These are phyloP conservation scores for Reinhardtius hippoglossoides DNA, from an alignment of 2,113 vertebrate species.

Conservation along the genomic window DNA sequence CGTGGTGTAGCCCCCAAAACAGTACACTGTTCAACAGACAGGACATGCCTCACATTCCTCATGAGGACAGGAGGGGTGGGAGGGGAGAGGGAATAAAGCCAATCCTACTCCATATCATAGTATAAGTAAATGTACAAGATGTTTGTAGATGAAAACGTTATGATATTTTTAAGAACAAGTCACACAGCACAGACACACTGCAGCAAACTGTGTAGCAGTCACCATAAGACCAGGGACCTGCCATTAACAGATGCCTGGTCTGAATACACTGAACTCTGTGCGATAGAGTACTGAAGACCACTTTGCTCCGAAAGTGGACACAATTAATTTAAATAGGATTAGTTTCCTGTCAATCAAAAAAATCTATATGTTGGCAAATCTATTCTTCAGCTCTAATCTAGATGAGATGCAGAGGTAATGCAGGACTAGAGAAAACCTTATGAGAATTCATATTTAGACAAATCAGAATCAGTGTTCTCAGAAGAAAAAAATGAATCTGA, in stretches of 20 bases:
- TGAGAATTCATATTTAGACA: too few relatives aligned
- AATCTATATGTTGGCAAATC: too few relatives aligned
- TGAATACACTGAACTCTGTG: neutral
- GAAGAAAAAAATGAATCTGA: too few relatives aligned
- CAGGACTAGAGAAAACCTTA: too few relatives aligned
- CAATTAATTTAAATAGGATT: neutral
- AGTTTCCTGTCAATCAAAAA: too few relatives aligned
- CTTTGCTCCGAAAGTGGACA: neutral
- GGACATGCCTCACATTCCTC: slow-evolving; percentile 75
- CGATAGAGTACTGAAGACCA: too few relatives aligned
- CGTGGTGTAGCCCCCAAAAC: slow-evolving; percentile 24
- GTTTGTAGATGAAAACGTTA: neutral
- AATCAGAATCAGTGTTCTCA: too few relatives aligned
- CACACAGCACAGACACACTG: neutral
- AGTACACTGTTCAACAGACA: slow-evolving; percentile 63
- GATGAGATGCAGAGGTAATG: too few relatives aligned
- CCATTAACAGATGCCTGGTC: slow-evolving; percentile 14
- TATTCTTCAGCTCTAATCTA: too few relatives aligned
- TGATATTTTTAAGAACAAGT: neutral
- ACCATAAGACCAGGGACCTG: neutral
- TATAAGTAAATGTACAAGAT: neutral
- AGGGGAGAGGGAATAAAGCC: slow-evolving; percentile 9
- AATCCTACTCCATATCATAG: slow-evolving; percentile 7
- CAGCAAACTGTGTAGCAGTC: neutral
- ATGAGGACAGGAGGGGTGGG: slow-evolving; percentile 48